These are phyloP conservation scores for Pangasius djambal DNA, from an alignment of 2,797 vertebrate species.

Conservation along the genomic window DNA sequence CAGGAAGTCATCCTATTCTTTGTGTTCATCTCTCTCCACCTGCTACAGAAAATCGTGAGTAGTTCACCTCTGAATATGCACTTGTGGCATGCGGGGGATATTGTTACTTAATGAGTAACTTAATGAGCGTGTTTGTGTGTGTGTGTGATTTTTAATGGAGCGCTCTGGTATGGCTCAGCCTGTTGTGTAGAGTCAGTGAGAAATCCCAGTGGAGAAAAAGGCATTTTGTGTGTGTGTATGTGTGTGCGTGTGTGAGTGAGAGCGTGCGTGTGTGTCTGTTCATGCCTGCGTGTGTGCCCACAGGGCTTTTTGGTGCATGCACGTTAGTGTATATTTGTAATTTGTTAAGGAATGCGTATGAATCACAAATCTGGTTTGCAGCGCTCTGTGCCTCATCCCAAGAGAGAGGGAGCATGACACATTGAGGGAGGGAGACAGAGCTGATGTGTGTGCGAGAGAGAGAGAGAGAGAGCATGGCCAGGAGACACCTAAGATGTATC, in stretches of 20 bases:
- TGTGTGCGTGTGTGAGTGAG: conserved; percentile 34
- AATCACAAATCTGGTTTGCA: conserved; percentile 11
- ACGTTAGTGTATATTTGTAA: conserved; percentile 20
- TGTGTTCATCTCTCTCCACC: conserved; percentile 43
- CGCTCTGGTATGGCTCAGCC: conserved; percentile 21
- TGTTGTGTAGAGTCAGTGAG: conserved; percentile 38
- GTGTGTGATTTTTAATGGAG: conserved; percentile 1
- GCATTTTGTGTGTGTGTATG: conserved; percentile 19
- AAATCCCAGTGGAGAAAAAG: conserved; percentile 23
- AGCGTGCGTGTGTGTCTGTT: conserved; percentile 25
- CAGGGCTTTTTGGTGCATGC: not conserved
- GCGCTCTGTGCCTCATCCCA: not conserved
- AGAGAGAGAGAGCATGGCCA: conserved; percentile 20
- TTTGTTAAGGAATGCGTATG: conserved; percentile 32
- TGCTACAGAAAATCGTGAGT: conserved; percentile 29
- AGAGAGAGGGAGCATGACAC: not conserved
- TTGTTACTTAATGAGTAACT: conserved; percentile 41
- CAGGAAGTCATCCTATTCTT: conserved; percentile 45
- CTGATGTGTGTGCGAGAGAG: conserved; percentile 39
- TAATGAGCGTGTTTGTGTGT: conserved; percentile 1
- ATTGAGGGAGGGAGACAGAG: conserved; percentile 46
- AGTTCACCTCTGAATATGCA: conserved; percentile 58
- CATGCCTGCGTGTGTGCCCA: conserved; percentile 19
- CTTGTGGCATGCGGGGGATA: conserved; percentile 56
- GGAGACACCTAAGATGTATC: conserved; percentile 28